Base-by-base conservation (phyloP, 2,888 invertebrate genomes). In the Sarcophaga variegata region DNA sequence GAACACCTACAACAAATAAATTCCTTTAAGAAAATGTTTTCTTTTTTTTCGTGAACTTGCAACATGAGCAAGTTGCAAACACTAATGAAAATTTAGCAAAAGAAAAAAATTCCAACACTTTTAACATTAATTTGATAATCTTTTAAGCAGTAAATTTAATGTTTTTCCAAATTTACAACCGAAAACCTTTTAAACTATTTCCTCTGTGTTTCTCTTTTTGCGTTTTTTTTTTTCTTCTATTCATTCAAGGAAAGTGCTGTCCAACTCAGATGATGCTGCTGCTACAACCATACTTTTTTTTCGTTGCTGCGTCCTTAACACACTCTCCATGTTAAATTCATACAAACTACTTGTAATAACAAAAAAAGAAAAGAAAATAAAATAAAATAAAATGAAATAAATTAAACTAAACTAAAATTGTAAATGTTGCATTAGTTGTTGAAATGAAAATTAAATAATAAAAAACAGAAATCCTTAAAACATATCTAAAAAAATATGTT, bases 91-190 rank as follows among this genome's bases (percentile, higher is more conserved):
- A 70, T 70, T 27, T n/a, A 74, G 60, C 59, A 81, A 67, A 20
- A 69, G 71, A 72, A 81, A 20, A 74, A 76, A 72, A 78, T 63
- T 60, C 20, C 63, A 82, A 72, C 72, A 81, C 79, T 86, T 54
- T 54, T 81, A 63, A 70, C 79, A 72, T 77, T 88, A 88, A 88
- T 88, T 88, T 80, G 80, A 88, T 88, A 85, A 88, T 77, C 83
- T 76, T 72, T 81, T 82, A 80, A 86, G 81, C 66, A 81, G 49
- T 78, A 62, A 84, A 81, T 71, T 83, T 84, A 69, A 78, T 72
- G 72, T 49, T 74, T 74, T 77, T 72, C 49, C 72, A 83, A 78
- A 78, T 54, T 54, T 76, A 54, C 25, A 37, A 20, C n/a, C 20
- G 64, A 63, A 54, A 45, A 69, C 27, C 22, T n/a, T 78, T 78